Evolutionary conservation across 2,113 vertebrate genomes (phyloP).

Genomic region (Myotis yumanensis): DNA sequence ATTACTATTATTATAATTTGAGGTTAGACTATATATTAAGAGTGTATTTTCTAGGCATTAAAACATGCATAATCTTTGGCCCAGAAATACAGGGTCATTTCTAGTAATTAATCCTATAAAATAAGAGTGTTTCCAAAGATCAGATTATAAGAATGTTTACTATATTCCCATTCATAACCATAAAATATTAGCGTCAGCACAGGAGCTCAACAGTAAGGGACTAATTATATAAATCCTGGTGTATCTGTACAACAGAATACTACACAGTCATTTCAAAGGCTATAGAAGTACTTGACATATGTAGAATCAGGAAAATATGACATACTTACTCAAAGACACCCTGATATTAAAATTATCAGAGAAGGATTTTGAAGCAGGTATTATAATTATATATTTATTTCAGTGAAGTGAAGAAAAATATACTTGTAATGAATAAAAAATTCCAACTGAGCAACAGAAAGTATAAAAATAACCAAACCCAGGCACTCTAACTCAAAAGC

Average conservation of each 20-base stretch:
- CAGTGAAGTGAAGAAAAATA: background rate
- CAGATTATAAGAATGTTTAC: background rate
- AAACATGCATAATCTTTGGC: background rate
- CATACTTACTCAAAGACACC: too few species aligned
- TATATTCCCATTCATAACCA: background rate
- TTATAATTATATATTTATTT: background rate
- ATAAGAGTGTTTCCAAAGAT: background rate
- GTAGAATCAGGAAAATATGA: too few species aligned
- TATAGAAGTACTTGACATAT: background rate
- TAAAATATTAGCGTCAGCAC: background rate
- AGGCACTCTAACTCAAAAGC: background rate
- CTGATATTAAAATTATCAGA: background rate
- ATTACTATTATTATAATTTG: background rate
- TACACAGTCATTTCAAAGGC: background rate
- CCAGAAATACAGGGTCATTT: background rate
- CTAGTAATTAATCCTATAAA: constrained; percentile 24
- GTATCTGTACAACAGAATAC: background rate
- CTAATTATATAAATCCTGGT: background rate
- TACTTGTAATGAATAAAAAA: background rate
- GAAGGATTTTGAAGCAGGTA: background rate
- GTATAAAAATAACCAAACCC: constrained; percentile 4
- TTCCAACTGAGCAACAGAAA: constrained; percentile 26
- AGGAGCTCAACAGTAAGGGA: background rate
- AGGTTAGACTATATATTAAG: background rate
- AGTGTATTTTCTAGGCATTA: constrained; percentile 21